Base-by-base conservation (phyloP, 2,888 invertebrate genomes). In the Priocnemis perturbator region DNA sequence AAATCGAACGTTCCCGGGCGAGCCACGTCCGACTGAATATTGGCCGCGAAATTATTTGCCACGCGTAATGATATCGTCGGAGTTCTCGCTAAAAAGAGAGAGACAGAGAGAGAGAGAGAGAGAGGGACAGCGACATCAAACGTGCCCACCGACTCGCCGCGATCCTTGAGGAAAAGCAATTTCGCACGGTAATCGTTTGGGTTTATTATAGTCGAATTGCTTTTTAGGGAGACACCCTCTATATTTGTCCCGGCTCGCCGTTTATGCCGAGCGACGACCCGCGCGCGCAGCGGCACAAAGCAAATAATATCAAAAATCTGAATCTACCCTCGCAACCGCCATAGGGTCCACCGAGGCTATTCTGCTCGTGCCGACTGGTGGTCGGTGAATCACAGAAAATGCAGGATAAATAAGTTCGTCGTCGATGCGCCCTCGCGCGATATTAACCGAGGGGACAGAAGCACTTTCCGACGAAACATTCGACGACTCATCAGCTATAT, bases 221-320 rank as follows among this genome's bases (percentile, higher is more conserved):
- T 71, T 74, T 66, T 77, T 55, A 62, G 69, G 70, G 70, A 65
- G 50, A 52, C 23, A 45, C 75, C 61, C 63, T 69, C 55, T 64
- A 47, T 77, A 62, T 74, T 77, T 77, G 70, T 76, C 64, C 61
- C 53, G 47, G 47, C 15, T 44, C 53, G 50, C 44, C 47, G 60
- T 55, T 56, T 44, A 60, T 50, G 55, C 50, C 56, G 30, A 15
- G 50, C 21, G 1, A 1, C 47, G 23, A 9, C 26, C 23, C 2
- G 37, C 50, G 20, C 48, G 45, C 17, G 62, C 62, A 30, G 63
- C 60, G 52, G 71, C 55, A 67, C 66, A 76, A 67, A 72, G 78
- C 78, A 81, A 82, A 82, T 82, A 80, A 82, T 77, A 78, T 78
- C 75, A 72, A 66, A 77, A 75, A 82, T 78, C 72, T 73, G 74